These are phyloP conservation scores for Brachystomella parvula DNA, from an alignment of 1,140 invertebrate genomes.

Conservation along the genomic window DNA sequence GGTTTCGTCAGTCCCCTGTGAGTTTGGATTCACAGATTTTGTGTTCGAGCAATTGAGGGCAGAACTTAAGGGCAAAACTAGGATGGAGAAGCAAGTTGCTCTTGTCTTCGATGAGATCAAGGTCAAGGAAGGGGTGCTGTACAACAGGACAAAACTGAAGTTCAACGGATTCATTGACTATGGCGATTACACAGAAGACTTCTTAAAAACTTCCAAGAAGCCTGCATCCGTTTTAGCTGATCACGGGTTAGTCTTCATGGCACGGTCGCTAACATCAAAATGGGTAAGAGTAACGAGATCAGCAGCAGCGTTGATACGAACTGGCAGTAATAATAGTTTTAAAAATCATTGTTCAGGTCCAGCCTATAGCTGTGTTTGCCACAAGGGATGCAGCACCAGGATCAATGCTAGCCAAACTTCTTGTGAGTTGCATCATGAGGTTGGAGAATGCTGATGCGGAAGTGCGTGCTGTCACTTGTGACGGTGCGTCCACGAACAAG, in stretches of 20 bases:
- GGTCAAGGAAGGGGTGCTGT: not conserved
- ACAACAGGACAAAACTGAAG: not conserved
- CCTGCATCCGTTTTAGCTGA: not conserved
- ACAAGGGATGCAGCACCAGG: slow-evolving; percentile 11
- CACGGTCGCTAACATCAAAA: not conserved
- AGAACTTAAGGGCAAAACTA: not conserved
- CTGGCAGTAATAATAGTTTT: too few relatives aligned
- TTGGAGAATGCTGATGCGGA: not conserved
- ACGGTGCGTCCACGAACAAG: slow-evolving; percentile 18
- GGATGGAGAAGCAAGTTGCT: not conserved
- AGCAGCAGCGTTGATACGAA: too few relatives aligned
- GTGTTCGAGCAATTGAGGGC: not conserved
- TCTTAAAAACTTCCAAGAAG: not conserved
- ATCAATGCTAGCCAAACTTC: slow-evolving; percentile 6
- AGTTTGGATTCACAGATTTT: slow-evolving; percentile 4
- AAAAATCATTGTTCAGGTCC: too few relatives aligned
- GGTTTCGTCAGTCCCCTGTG: too few relatives aligned
- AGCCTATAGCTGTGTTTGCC: slow-evolving; percentile 6
- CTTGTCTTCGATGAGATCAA: too few relatives aligned
- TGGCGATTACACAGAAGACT: not conserved
- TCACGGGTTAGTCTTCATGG: slow-evolving; percentile 1
- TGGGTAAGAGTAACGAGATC: too few relatives aligned
- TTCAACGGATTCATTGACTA: slow-evolving; percentile 7
- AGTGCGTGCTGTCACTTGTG: slow-evolving; percentile 3
- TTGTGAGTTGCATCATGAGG: slow-evolving; percentile 6